phyloP scores from a whole-genome alignment of 2,113 vertebrate species.

The Phoenicopterus ruber region DNA sequence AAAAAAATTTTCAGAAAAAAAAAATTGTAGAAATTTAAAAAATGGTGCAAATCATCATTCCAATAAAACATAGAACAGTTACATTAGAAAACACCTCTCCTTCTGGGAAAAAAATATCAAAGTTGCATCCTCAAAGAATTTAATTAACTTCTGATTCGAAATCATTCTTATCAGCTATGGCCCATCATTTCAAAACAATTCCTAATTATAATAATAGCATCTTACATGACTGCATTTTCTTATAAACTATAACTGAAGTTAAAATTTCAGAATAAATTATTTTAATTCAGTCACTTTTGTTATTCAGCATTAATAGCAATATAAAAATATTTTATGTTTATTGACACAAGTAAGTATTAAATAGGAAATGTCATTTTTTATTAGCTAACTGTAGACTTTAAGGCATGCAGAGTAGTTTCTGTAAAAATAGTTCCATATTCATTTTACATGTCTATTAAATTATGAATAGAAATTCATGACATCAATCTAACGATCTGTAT shows the following conservation, averaged over 20 bases:
- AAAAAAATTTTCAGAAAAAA: neutral
- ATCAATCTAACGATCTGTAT: neutral
- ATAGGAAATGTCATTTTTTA: neutral
- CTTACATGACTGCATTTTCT: neutral
- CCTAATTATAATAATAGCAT: neutral
- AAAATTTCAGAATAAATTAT: neutral
- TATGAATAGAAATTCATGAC: neutral
- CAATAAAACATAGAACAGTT: rapidly evolving
- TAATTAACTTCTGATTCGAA: neutral
- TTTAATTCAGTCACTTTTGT: neutral
- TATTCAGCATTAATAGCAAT: neutral
- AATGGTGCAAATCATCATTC: rapidly evolving
- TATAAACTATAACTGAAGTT: neutral
- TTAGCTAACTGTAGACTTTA: neutral
- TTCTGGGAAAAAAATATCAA: neutral
- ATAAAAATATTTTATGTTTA: neutral
- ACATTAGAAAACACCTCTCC: neutral
- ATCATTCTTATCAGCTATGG: neutral
- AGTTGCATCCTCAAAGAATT: neutral
- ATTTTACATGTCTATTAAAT: neutral
- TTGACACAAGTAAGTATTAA: neutral
- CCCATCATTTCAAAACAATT: neutral
- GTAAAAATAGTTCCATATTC: neutral
- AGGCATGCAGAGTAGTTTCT: neutral
- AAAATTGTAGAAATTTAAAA: neutral